A percentile compares a stretch with the other conserved stretches of the same genome.
These are phyloP conservation scores for Stercorarius parasiticus DNA, from an alignment of 2,113 vertebrate genomes.

Conservation along the genomic window DNA sequence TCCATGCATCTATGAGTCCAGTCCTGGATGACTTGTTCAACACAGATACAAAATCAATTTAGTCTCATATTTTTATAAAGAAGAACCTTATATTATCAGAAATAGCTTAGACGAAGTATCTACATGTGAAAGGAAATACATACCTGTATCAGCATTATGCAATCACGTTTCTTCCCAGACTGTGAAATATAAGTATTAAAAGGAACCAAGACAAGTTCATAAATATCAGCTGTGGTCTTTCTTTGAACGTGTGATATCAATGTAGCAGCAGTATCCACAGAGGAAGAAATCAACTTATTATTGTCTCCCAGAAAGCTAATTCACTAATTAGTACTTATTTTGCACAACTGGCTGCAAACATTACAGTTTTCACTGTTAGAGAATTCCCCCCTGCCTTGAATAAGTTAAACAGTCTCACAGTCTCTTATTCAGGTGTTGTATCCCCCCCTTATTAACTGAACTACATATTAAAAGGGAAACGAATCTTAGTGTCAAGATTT, in stretches of 20 bases:
- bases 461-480: background rate
- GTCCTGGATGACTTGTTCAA: background rate
- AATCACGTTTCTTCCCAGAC: background rate
- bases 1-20: rapidly evolving
- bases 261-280: background rate
- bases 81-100: background rate
- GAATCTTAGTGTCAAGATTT: background rate
- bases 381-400: background rate
- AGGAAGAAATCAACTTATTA: background rate
- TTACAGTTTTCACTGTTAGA: background rate
- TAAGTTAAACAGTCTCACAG: background rate
- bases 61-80: background rate
- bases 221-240: background rate
- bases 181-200: background rate
- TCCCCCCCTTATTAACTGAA: background rate
- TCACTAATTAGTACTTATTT: background rate
- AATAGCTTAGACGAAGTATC: background rate
- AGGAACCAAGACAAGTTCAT: background rate
- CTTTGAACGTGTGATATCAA: background rate
- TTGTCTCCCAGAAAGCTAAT: background rate
- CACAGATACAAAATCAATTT: background rate
- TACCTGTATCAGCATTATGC: background rate
- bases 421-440: background rate
- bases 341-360: background rate
- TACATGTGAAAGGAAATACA: background rate